Percentiles rank a stretch among this genome's conserved stretches.
phyloP scores from a whole-genome alignment of 2,113 vertebrate species.

The Cepphus grylle region DNA sequence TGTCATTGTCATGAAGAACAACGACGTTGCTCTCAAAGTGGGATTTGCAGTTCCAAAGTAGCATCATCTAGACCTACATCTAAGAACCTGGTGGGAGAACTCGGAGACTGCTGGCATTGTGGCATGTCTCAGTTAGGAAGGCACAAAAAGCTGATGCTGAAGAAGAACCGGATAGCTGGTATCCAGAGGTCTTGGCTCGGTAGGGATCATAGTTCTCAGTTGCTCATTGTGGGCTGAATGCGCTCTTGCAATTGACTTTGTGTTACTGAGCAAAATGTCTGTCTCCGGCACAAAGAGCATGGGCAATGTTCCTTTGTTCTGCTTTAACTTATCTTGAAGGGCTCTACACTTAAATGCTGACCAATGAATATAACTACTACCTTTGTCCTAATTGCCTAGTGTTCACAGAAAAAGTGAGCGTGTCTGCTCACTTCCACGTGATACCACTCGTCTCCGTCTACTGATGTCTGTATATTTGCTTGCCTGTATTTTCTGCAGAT shows the following conservation, averaged over 20 bases:
- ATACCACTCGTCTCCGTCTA: background rate
- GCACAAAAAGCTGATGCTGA: constrained; percentile 21
- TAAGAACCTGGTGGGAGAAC: background rate
- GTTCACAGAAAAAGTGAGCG: background rate
- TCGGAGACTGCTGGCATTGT: background rate
- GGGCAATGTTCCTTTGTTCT: constrained; percentile 2
- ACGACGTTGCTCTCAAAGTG: background rate
- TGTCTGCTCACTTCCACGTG: background rate
- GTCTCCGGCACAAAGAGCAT: background rate
- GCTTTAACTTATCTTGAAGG: constrained; percentile 46
- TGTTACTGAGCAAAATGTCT: background rate
- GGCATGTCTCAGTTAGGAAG: background rate
- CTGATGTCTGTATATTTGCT: background rate
- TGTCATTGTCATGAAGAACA: background rate
- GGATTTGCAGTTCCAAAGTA: background rate
- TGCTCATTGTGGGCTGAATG: constrained; percentile 10
- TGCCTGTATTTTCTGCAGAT: background rate
- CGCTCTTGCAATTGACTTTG: constrained; percentile 13
- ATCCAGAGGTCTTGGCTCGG: background rate
- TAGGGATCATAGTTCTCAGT: constrained; percentile 11
- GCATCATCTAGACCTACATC: rapidly evolving
- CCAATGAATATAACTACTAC: constrained; percentile 18
- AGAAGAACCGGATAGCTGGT: background rate
- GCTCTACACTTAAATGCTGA: constrained; percentile 33
- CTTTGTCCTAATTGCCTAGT: background rate